Evolutionary conservation across 2,888 invertebrate genomes (phyloP), one percentile per base, ranked within the genome.

Genomic region (Aporophyla lueneburgensis): DNA sequence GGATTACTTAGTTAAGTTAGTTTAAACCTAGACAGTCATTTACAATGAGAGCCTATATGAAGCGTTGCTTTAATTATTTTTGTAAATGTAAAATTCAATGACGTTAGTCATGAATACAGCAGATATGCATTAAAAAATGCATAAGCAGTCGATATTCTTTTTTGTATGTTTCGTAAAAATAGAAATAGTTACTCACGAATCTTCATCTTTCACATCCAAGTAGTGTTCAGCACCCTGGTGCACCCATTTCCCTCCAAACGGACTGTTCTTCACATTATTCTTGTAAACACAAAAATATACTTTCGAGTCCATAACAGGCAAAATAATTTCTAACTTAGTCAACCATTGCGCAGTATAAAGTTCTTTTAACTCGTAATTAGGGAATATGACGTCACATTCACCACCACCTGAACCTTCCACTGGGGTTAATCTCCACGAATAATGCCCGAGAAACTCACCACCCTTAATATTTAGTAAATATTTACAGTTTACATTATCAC

Each of bases 211-310:
- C 6, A 93, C 93, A 56, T 95, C 93, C 85, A 97, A 89, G 89
- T 89, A 95, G 89, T 97, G 85, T 62, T 94, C 90, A 54, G 88
- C 88, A 56, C 97, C 97, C 90, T 97, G 97, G 89, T 97, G 97
- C 81, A 95, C 91, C 97, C 97, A 97, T 77, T 90, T 91, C 12
- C 94, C 94, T 72, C 91, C 91, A 62, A 94, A 93, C 5, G 94
- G 93, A 67, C 81, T 88, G 81, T 89, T 93, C 77, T 90, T 92
- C 84, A 84, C 87, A 65, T 86, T 90, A 77, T 85, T 92, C 82
- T 93, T 87, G 79, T 87, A 93, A 80, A 93, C 90, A 92, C 94
- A 97, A 89, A 94, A 95, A 87, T 90, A 96, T 86, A 94, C 91
- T 92, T 91, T 95, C 16, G 87, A 92, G 54, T 90, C 84, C 7